These are phyloP conservation scores for Cyprinella venusta DNA, from an alignment of 2,797 vertebrate species.

Conservation along the genomic window DNA sequence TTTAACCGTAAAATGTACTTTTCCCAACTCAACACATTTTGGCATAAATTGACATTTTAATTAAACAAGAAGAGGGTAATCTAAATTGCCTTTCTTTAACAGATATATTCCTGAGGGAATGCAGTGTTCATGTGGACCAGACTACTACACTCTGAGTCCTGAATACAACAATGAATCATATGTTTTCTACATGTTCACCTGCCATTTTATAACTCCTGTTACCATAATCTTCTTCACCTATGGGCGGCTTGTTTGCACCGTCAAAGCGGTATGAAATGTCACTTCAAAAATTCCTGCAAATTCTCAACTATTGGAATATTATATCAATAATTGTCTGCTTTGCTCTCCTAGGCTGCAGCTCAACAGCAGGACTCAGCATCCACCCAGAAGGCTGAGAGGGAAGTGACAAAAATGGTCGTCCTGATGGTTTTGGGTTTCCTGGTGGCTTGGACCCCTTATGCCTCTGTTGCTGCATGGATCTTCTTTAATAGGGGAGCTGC, in stretches of 20 bases:
- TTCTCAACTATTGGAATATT: neutral
- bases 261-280: slow-evolving; percentile 76
- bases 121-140: slow-evolving; percentile 82
- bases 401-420: slow-evolving; percentile 87
- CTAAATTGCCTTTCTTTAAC: slow-evolving; percentile 58
- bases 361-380: slow-evolving; percentile 86
- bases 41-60: neutral
- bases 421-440: slow-evolving; percentile 86
- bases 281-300: neutral
- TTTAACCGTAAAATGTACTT: neutral
- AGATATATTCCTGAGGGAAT: slow-evolving; percentile 84
- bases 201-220: slow-evolving; percentile 77
- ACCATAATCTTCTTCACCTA: slow-evolving; percentile 82
- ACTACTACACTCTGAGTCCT: slow-evolving; percentile 83
- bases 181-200: slow-evolving; percentile 80
- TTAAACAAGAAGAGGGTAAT: neutral
- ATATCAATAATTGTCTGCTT: no score
- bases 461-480: slow-evolving; percentile 82
- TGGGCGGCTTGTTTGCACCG: slow-evolving; percentile 81
- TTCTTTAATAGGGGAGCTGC: slow-evolving; percentile 81
- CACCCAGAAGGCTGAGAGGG: slow-evolving; percentile 85
- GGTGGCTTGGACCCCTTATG: slow-evolving; percentile 83
- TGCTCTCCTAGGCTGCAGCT: slow-evolving; percentile 80
- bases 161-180: slow-evolving; percentile 84
- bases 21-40: neutral